phyloP scores from a whole-genome alignment of 2,113 vertebrate species.

The Oryzias javanicus region DNA sequence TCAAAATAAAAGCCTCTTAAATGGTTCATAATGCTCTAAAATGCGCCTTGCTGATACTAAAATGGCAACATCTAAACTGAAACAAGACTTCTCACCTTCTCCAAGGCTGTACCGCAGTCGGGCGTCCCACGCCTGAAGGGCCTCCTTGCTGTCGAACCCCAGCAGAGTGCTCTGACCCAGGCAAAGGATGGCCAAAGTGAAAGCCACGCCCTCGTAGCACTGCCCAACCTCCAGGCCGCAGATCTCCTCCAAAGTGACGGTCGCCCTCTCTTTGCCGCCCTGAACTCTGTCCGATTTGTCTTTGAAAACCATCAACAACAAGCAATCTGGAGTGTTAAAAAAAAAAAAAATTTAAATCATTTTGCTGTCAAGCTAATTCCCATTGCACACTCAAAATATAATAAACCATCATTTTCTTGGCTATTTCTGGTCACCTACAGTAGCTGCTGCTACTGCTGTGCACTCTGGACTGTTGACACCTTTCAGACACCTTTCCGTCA shows the following conservation, averaged over 20 bases:
- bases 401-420: neutral
- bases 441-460: slow-evolving; percentile 8
- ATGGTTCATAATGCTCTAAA: no score
- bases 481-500: slow-evolving; percentile 42
- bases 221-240: slow-evolving; percentile 90
- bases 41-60: no score
- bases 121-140: slow-evolving; percentile 88
- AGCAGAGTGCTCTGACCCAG: slow-evolving; percentile 86
- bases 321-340: slow-evolving; percentile 81
- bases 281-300: slow-evolving; percentile 83
- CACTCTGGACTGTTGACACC: slow-evolving; percentile 35
- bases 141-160: slow-evolving; percentile 90
- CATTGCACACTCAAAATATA: no score
- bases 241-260: slow-evolving; percentile 90
- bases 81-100: slow-evolving; percentile 80
- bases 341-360: neutral
- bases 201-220: slow-evolving; percentile 83
- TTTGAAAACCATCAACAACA: slow-evolving; percentile 89
- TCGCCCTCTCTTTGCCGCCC: slow-evolving; percentile 84
- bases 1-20: no score
- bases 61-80: neutral
- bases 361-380: neutral
- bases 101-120: slow-evolving; percentile 88
- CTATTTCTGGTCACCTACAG: slow-evolving; percentile 26
- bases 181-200: slow-evolving; percentile 86